Evolutionary conservation across 2,888 invertebrate genomes (phyloP).

Genomic region (Eupithecia exiguata): DNA sequence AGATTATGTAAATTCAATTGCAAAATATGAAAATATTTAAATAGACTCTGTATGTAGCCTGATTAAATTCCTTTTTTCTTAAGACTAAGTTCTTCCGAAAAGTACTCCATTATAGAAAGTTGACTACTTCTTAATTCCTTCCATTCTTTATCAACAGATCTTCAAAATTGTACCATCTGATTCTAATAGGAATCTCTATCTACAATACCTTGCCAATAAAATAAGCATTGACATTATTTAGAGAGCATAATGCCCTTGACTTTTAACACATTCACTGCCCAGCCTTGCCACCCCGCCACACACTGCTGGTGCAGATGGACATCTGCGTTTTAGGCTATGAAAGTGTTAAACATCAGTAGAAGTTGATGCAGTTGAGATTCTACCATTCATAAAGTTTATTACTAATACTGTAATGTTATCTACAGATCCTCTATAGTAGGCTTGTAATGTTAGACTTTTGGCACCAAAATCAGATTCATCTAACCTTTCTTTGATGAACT

Average conservation of each 20-base stretch:
- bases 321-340: too few species aligned
- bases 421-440: conserved; percentile 95
- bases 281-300: too few species aligned
- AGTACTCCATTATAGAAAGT: background rate
- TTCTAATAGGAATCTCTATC: conserved; percentile 5
- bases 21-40: conserved; percentile 33
- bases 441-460: conserved; percentile 94
- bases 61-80: conserved; percentile 17
- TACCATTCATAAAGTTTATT: conserved; percentile 89
- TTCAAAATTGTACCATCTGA: background rate
- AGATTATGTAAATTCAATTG: conserved; percentile 39
- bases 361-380: conserved; percentile 54
- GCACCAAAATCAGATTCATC: conserved; percentile 95
- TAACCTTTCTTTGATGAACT: conserved; percentile 92
- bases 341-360: conserved; percentile 31
- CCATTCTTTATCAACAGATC: background rate
- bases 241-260: background rate
- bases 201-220: background rate
- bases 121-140: background rate
- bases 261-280: background rate
- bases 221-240: background rate
- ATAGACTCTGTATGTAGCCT: conserved; percentile 20
- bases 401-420: conserved; percentile 98
- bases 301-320: too few species aligned
- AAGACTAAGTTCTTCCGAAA: conserved; percentile 8